Conservation (phyloP, 1,140 invertebrate genomes). For the Drosophila cardini region DNA sequence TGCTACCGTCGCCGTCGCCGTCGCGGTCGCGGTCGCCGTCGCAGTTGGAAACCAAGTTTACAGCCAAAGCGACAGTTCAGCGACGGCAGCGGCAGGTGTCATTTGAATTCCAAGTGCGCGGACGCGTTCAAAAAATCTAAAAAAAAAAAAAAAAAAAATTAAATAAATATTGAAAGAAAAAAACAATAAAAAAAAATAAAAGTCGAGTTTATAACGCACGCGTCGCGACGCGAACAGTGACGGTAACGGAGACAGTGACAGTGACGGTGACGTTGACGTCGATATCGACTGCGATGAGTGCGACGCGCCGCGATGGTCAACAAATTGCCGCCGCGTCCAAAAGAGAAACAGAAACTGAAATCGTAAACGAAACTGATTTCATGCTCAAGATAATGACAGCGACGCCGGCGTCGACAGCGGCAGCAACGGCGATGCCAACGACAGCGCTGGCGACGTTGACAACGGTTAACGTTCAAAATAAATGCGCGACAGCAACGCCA, state of each 20-base stretch:
- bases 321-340: constrained; percentile 53
- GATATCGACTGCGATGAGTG: constrained; percentile 51
- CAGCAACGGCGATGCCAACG: constrained; percentile 27
- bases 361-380: constrained; percentile 50
- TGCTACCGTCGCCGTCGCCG: constrained; percentile 5
- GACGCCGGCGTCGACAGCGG: constrained; percentile 38
- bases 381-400: constrained; percentile 72
- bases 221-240: constrained; percentile 7
- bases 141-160: too few species aligned
- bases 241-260: background rate
- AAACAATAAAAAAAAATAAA: too few species aligned
- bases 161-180: too few species aligned
- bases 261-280: constrained; percentile 19
- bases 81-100: constrained; percentile 78
- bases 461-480: constrained; percentile 80
- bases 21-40: constrained; percentile 29
- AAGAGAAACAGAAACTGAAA: constrained; percentile 20
- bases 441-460: constrained; percentile 37
- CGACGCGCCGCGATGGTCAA: constrained; percentile 64
- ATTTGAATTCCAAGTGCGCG: constrained; percentile 71
- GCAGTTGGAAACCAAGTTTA: constrained; percentile 51
- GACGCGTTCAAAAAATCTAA: constrained; percentile 41
- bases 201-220: constrained; percentile 36
- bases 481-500: constrained; percentile 73
- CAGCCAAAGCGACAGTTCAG: constrained; percentile 61